These are phyloP conservation scores for Chitala chitala DNA, from an alignment of 2,113 vertebrate genomes.

Conservation along the genomic window DNA sequence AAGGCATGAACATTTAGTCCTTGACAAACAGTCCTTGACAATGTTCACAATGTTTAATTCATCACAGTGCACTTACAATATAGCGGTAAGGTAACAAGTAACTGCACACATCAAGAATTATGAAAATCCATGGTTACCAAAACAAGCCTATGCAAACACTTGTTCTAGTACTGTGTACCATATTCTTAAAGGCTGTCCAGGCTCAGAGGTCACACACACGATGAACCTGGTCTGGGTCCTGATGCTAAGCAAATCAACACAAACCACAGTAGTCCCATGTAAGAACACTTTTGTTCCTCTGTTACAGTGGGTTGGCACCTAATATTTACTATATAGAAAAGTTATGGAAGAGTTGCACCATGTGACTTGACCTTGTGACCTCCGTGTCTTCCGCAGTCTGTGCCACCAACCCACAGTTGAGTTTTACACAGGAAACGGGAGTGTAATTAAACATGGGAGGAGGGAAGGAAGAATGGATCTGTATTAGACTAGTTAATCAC, in stretches of 20 bases:
- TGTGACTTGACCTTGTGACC: neutral
- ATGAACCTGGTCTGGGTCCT: neutral
- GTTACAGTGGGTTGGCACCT: neutral
- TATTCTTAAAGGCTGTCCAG: too few species aligned
- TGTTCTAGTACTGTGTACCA: too few species aligned
- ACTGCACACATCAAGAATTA: too few species aligned
- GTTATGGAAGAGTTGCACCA: neutral
- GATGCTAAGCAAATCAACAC: neutral
- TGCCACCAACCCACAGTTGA: neutral
- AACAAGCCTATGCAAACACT: too few species aligned
- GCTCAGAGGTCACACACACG: too few species aligned
- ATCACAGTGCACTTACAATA: too few species aligned
- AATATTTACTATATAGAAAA: neutral
- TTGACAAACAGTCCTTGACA: too few species aligned
- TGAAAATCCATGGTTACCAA: too few species aligned
- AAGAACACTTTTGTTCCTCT: constrained; percentile 1
- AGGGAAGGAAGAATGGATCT: constrained; percentile 8
- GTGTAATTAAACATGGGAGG: constrained; percentile 21
- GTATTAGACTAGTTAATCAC: constrained; percentile 25
- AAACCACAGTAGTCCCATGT: neutral
- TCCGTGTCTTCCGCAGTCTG: neutral
- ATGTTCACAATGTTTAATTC: too few species aligned
- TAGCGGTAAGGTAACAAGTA: too few species aligned
- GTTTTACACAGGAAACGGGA: neutral
- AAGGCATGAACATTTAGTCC: too few species aligned